phyloP scores from a whole-genome alignment of 2,797 vertebrate genomes.

The Melanotaenia nigrans region DNA sequence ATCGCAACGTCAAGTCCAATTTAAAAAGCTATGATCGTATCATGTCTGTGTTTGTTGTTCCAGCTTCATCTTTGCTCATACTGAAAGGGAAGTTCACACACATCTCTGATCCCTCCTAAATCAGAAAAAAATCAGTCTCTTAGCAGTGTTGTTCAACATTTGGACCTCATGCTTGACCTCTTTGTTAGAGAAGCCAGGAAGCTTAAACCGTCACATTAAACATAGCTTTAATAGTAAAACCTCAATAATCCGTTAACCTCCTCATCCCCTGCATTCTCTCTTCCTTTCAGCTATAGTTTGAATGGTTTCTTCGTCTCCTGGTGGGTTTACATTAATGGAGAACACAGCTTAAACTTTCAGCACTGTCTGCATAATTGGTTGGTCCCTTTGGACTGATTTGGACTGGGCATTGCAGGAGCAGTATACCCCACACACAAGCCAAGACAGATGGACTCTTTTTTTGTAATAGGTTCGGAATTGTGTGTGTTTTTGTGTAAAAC shows the following conservation, averaged over 20 bases:
- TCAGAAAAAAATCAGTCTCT: conserved; percentile 14
- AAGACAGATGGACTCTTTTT: conserved; percentile 56
- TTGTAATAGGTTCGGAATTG: conserved; percentile 50
- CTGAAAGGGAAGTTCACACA: conserved; percentile 48
- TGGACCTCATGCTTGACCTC: conserved; percentile 2
- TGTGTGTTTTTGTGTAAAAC: conserved; percentile 51
- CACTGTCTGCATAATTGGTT: conserved; percentile 53
- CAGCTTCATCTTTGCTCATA: conserved; percentile 47
- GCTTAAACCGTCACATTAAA: conserved; percentile 3
- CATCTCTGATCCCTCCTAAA: conserved; percentile 40
- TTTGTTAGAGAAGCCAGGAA: not conserved
- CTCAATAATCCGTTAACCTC: conserved; percentile 24
- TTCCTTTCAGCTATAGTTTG: conserved; percentile 68
- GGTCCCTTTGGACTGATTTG: conserved; percentile 60
- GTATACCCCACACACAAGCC: conserved; percentile 47
- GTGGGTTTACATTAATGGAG: conserved; percentile 77
- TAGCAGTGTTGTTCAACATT: conserved; percentile 2
- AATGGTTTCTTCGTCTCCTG: conserved; percentile 79
- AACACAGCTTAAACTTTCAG: conserved; percentile 45
- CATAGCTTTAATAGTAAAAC: conserved; percentile 9
- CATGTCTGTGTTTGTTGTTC: conserved; percentile 61
- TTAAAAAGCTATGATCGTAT: conserved; percentile 26
- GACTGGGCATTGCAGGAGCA: conserved; percentile 48
- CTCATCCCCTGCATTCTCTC: conserved; percentile 14
- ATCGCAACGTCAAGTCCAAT: conserved; percentile 17